Evolutionary conservation across 2,113 vertebrate genomes (phyloP), one percentile per base, ranked within the genome.

Genomic region (Caranx ignobilis): DNA sequence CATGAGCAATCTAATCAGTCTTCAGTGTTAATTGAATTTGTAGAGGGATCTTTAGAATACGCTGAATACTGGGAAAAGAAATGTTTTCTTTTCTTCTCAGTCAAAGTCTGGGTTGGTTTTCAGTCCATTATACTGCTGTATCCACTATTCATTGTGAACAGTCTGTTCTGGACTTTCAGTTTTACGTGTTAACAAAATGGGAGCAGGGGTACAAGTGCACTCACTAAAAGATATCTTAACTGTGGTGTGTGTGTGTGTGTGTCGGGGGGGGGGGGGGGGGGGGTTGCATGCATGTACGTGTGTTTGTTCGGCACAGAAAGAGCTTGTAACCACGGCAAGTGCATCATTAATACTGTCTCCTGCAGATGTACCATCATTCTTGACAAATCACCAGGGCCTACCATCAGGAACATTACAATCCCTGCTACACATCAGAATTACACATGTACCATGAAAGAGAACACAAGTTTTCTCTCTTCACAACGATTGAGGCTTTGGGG

Each of bases 261-360:
- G 39, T 18, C n/a, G 3, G 19, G n/a, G 56, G 72, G 26, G 69
- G 35, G 31, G 54, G 45, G 19, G 39, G 13, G 7, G 19, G n/a
- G 56, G 72, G 26, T 63, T 35, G 31, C 55, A 39, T 19, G 39
- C 11, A 11, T 18, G 72, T 35, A 41, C 60, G 47, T 16, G 62
- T 26, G 15, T 79, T 65, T 81, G 85, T 77, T 63, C 83, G 71
- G 79, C 75, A 39, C 82, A 50, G 69, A 55, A 79, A 78, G 82
- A 90, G 88, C 89, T 78, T 75, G 77, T 79, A 84, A 70, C 65
- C 57, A 7, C 63, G 34, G 85, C 77, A 81, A 84, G 89, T 78
- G 85, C 89, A 91, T 93, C 89, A 91, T 94, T 94, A 92, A 93
- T 89, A 87, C 69, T n/a, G 60, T 82, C 77, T 92, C 78, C 80